Base-by-base conservation (phyloP, 2,113 vertebrate genomes). In the Sclerurus mexicanus region DNA sequence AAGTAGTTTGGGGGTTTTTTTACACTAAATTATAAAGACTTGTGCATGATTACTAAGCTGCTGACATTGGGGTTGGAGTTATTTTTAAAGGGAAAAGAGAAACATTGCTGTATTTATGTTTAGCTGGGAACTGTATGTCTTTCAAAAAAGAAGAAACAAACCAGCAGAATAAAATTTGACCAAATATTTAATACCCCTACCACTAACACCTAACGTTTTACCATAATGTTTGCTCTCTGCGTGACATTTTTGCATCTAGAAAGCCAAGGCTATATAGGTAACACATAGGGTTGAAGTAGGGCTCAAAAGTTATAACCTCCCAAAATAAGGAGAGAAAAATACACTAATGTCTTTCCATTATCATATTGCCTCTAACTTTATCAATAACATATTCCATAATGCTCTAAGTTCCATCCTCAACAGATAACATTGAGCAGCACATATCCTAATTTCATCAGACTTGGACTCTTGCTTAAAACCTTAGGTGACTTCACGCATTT, bases 401-500 rank as follows among this genome's bases (percentile, higher is more conserved):
- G 79, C 73, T 89, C 23, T 91, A 52, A 89, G 76, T 85, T 94
- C 68, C 73, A 94, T 83, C 77, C 74, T 96, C 66, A 82, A 49
- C 35, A 89, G 95, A 95, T 92, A 95, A 90, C 73, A 72, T 64
- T 91, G 87, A 68, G 78, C 77, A 95, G 40, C 58, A 77, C 17
- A 1, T 85, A 91, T 64, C 39, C 14, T 93, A 94, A 96, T 95
- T 91, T 96, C 74, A 96, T 96, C 94, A 96, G 87, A 39, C 67
- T 90, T 80, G 75, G 84, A 46, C 62, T 95, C 66, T 79, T 89
- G 53, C 69, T 89, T 79, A 80, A 95, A 95, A 85, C 55, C 82
- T 74, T 53, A 53, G 80, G 66, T 96, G 89, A 97, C 91, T 89
- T 93, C 84, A 94, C 96, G 71, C 84, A 76, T 93, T 95, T 91